phyloP scores from a whole-genome alignment of 1,140 invertebrate genomes.

The Pseudomyrmex pallidus region DNA sequence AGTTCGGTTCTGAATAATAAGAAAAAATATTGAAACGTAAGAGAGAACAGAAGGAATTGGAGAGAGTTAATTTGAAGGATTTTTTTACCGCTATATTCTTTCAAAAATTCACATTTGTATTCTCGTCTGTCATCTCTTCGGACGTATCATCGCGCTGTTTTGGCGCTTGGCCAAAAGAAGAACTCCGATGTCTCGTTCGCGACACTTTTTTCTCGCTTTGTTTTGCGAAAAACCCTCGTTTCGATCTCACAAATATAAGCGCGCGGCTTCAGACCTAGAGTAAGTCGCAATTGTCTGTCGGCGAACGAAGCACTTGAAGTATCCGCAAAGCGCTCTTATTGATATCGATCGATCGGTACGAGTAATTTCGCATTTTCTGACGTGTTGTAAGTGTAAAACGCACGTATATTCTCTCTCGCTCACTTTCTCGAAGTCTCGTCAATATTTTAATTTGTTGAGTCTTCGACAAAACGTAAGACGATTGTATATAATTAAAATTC shows the following conservation, averaged over 20 bases:
- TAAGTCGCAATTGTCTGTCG: slow-evolving; percentile 7
- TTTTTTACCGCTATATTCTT: not conserved
- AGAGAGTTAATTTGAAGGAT: not conserved
- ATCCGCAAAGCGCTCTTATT: slow-evolving; percentile 38
- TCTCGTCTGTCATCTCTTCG: slow-evolving; percentile 1
- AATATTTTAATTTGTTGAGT: not conserved
- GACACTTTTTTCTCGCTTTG: slow-evolving; percentile 30
- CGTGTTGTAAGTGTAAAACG: not conserved
- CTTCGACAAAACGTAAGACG: not conserved
- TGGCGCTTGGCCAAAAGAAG: slow-evolving; percentile 10
- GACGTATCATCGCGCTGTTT: not conserved
- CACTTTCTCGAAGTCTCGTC: too few relatives aligned
- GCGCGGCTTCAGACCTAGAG: not conserved
- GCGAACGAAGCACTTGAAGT: slow-evolving; percentile 34
- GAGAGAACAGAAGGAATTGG: too few relatives aligned
- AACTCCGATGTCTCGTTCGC: slow-evolving; percentile 20
- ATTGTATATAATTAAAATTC: not conserved
- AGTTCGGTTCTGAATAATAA: too few relatives aligned
- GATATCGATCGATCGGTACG: slow-evolving; percentile 16
- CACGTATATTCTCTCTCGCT: not conserved
- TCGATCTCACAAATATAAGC: slow-evolving; percentile 22
- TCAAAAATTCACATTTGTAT: not conserved
- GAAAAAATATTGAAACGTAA: too few relatives aligned
- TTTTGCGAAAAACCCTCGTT: slow-evolving; percentile 33
- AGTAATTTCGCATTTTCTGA: slow-evolving; percentile 29